These are phyloP conservation scores for Microtus obscurus DNA, from an alignment of 2,797 vertebrate genomes.

Conservation along the genomic window DNA sequence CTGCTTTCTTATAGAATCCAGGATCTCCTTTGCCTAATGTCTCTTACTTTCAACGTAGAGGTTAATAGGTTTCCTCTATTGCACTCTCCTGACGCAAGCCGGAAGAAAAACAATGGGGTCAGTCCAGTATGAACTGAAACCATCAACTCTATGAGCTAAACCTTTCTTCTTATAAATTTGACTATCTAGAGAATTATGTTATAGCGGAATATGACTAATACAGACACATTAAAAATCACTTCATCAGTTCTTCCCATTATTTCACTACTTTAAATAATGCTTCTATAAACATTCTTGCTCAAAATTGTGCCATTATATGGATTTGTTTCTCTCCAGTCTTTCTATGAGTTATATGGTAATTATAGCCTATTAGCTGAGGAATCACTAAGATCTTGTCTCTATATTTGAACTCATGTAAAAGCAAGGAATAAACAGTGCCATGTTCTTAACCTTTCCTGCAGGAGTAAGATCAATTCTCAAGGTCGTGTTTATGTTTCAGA, in stretches of 20 bases:
- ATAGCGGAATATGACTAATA: neutral
- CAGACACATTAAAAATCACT: neutral
- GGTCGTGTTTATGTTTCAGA: neutral
- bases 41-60: too few species aligned
- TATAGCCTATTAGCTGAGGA: neutral
- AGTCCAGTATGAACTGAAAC: neutral
- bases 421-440: neutral
- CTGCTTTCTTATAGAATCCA: too few species aligned
- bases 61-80: too few species aligned
- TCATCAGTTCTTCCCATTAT: neutral
- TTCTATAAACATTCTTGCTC: neutral
- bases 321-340: neutral
- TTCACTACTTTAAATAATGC: neutral
- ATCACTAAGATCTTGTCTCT: neutral
- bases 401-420: neutral
- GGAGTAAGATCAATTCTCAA: neutral
- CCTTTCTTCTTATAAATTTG: neutral
- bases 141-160: neutral
- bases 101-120: neutral
- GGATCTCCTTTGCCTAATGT: too few species aligned
- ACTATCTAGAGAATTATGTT: neutral
- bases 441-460: neutral
- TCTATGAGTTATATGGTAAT: neutral
- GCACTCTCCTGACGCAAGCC: too few species aligned
- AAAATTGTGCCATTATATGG: neutral